A percentile compares a stretch with the other conserved stretches of the same genome.
These are phyloP conservation scores for Dromiciops gliroides DNA, from an alignment of 2,113 vertebrate species.

Conservation along the genomic window DNA sequence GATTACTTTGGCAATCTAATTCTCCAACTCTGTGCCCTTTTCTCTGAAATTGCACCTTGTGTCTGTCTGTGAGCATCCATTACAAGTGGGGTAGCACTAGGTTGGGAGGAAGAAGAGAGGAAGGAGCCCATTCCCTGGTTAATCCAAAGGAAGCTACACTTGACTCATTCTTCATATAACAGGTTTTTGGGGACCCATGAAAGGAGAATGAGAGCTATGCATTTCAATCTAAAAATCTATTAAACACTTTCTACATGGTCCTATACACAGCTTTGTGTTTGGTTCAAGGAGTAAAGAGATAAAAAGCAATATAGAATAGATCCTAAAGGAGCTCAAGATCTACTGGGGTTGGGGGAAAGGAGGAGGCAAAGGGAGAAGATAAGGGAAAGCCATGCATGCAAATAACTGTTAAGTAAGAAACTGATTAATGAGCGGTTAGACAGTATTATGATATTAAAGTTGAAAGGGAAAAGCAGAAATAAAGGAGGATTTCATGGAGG, in stretches of 20 bases:
- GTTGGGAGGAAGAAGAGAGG: background rate
- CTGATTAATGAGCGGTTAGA: background rate
- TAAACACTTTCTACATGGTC: background rate
- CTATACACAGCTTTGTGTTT: background rate
- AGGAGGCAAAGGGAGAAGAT: background rate
- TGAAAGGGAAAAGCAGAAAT: background rate
- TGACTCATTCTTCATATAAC: background rate
- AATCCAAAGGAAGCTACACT: background rate
- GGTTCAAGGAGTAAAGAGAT: background rate
- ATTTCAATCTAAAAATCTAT: background rate
- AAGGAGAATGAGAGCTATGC: background rate
- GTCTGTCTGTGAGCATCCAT: background rate
- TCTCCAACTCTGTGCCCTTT: background rate
- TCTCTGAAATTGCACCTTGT: background rate
- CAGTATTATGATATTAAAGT: background rate
- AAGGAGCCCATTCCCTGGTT: background rate
- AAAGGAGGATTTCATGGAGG: background rate
- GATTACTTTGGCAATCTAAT: background rate
- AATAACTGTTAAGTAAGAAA: background rate
- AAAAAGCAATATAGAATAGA: background rate
- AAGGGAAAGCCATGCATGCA: background rate
- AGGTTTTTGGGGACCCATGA: background rate
- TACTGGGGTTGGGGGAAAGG: background rate
- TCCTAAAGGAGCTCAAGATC: background rate
- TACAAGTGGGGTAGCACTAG: background rate